Evolutionary conservation across 2,113 vertebrate genomes (phyloP), one percentile per base, ranked within the genome.

Genomic region (Syrrhaptes paradoxus): DNA sequence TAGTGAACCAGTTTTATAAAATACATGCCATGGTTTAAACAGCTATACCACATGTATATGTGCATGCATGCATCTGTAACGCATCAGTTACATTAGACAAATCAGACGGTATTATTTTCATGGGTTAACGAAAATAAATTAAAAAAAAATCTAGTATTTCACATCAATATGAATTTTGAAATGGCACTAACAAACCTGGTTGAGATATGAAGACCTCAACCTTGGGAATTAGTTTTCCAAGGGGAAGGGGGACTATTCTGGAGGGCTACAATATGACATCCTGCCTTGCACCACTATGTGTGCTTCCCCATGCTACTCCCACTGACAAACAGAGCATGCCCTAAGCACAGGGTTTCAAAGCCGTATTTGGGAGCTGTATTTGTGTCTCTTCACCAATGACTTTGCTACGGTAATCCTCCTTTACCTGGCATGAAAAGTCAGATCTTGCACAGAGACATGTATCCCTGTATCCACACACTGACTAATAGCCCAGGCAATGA

Each of bases 11-110:
- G 20, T 67, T 86, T 95, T 84, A 52, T 43, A 45, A 59, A 83
- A 74, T 11, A 34, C 6, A 17, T 19, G 70, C n/a, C 34, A 49
- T 57, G 13, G 16, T 59, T 72, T 78, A 61, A 88, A 43, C 24
- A 80, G 14, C 59, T 81, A 71, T 7, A 65, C 19, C 5, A 22
- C 5, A 41, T 13, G 11, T 29, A 21, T 8, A 5, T 8, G 22
- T 12, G 10, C 46, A 5, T 2, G 5, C 1, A 2, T 1, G 3
- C 11, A 16, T 9, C 5, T 51, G 11, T n/a, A 84, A n/a, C 5
- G 0, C 9, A 61, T 4, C 18, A 15, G 15, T 63, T 75, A 87
- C 10, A n/a, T 21, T 1, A 89, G 38, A 67, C 38, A 78, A 77
- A 78, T 62, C 31, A 68, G 46, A n/a, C 15, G 32, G 52, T 31